Base-by-base conservation (phyloP, 1,140 invertebrate genomes). In the Phenacoccus solenopsis region DNA sequence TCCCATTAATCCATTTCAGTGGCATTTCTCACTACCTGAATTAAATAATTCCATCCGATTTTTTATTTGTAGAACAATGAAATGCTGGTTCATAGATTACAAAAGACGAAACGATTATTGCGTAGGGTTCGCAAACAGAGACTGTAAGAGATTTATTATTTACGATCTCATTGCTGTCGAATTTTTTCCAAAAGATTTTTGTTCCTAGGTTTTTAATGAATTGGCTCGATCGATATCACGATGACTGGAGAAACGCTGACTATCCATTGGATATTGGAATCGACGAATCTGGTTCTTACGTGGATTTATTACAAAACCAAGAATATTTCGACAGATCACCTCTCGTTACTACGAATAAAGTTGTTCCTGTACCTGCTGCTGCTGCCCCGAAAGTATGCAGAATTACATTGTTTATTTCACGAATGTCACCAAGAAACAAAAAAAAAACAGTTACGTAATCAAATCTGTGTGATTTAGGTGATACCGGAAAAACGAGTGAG, bases 1-100 rank as follows among this genome's bases (percentile, higher is more conserved):
- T 30, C 30, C 1, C 1, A 1, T 57, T n/a, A 12, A 13, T 49
- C 13, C 28, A 7, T 30, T 1, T 24, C 9, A 68, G 1, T 28
- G 1, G 13, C n/a, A 16, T 70, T 27, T 71, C 28, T 64, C 22
- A 38, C 32, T 4, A 21, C n/a, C 20, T 1, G n/a, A 61, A 1
- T n/a, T n/a, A n/a, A n/a, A n/a, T n/a, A n/a, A 69, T 32, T 27
- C 28, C 1, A 56, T n/a, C 24, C 68, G 27, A 68, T 56, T 1
- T 59, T 70, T 30, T 35, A 70, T 21, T 73, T 75, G 57, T 28
- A 76, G 79, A 82, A 85, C 75, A 86, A 86, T 77, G 83, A 86
- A 78, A 80, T 83, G 76, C 79, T 86, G 72, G 81, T 85, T 22
- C 84, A 85, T 79, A 83, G 84, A 67, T 73, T 76, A 16, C 75